Percentiles rank a stretch among this genome's conserved stretches.
These are phyloP conservation scores for Lanistes nyassanus DNA, from an alignment of 1,140 invertebrate genomes.

Conservation along the genomic window DNA sequence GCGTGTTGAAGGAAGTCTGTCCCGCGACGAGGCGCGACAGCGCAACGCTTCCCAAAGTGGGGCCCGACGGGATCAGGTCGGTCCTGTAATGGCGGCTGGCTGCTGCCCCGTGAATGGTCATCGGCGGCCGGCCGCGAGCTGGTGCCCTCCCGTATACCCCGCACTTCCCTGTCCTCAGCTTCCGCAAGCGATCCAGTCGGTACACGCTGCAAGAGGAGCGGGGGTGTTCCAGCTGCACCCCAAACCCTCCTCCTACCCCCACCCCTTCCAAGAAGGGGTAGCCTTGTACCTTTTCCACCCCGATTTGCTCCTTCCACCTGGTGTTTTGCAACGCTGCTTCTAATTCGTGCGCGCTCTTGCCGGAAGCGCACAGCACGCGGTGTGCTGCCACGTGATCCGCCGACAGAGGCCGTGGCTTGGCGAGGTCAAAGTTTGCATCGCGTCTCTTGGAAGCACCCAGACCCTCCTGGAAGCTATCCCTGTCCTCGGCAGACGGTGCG, in stretches of 20 bases:
- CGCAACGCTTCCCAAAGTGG: neutral
- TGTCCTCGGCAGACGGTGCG: too few species aligned
- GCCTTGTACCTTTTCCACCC: too few species aligned
- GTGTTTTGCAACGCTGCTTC: neutral
- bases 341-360: neutral
- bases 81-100: neutral
- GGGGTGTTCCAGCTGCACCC: neutral
- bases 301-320: too few species aligned
- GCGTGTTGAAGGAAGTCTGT: neutral
- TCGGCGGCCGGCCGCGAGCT: slow-evolving; percentile 18
- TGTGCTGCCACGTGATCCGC: slow-evolving; percentile 17
- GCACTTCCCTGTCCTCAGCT: neutral
- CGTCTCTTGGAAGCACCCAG: too few species aligned
- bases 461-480: too few species aligned
- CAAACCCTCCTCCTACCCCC: too few species aligned
- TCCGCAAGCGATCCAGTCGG: slow-evolving; percentile 12
- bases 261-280: too few species aligned
- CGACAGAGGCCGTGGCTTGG: slow-evolving; percentile 19
- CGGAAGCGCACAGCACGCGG: neutral
- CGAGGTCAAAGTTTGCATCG: neutral
- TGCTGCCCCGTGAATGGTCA: slow-evolving; percentile 14
- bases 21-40: neutral
- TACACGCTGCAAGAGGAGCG: slow-evolving; percentile 3
- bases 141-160: slow-evolving; percentile 11
- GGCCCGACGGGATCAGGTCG: neutral